Evolutionary conservation across 2,797 vertebrate genomes (phyloP), one percentile per base, ranked within the genome.

Genomic region (Chloroceryle inda): DNA sequence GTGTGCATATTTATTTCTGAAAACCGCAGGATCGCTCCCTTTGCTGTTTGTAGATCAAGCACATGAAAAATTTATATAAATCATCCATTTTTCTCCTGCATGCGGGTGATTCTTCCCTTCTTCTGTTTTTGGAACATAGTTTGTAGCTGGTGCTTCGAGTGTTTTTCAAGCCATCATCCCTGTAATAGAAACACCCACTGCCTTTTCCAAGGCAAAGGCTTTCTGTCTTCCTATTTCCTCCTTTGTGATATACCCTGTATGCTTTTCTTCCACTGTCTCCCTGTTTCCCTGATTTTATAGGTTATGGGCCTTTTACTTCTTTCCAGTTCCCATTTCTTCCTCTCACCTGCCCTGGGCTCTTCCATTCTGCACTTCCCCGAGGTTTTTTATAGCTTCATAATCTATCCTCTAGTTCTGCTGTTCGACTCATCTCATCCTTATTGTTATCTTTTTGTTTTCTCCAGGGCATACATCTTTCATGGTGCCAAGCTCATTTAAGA

Each of bases 401-500:
- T 75, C 26, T 61, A 72, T 50, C 33, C 42, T 9, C 35, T 58
- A 80, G 42, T 69, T 89, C 45, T 81, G 38, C 76, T 85, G n/a
- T 89, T 92, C 45, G 42, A 75, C 31, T 18, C 73, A 77, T 44
- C 68, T 68, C 61, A 68, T 62, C 38, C 31, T 92, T 68, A 88
- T 66, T 81, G 62, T 92, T 88, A 72, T 27, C 4, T 88, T 92
- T 50, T 55, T 16, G 64, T 89, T 85, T 94, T 72, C 89, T 91
- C 89, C 72, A 35, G 42, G 64, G 33, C 45, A 33, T 68, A 22
- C 55, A 37, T 47, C 37, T 80, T 95, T 88, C 81, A 68, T 68
- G 38, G 72, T 94, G 79, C 62, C 95, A 89, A 78, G 74, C 80
- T 89, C 76, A 78, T 95, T 94, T 91, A 89, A 20, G 31, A n/a